phyloP scores from a whole-genome alignment of 2,113 vertebrate genomes.

The Ptychochromis oligacanthus region DNA sequence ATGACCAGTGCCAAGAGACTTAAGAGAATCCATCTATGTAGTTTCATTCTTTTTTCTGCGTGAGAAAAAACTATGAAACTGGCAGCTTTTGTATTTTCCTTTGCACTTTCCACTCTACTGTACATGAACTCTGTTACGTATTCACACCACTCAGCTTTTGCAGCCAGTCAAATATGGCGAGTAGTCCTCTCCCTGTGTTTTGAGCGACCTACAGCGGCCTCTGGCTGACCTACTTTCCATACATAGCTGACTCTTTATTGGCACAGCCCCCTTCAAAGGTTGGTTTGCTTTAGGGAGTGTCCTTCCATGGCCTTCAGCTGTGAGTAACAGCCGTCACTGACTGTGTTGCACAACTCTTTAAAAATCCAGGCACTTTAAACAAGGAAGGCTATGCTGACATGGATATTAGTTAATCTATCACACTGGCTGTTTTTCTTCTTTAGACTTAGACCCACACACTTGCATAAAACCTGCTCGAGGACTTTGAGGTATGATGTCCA shows the following conservation, averaged over 20 bases:
- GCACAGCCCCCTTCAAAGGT: slow-evolving; percentile 36
- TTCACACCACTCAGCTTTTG: slow-evolving; percentile 5
- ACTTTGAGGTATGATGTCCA: no score
- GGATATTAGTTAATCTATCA: not conserved
- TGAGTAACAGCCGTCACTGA: slow-evolving; percentile 9
- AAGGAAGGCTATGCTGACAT: not conserved
- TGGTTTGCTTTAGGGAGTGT: slow-evolving; percentile 44
- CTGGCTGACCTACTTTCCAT: slow-evolving; percentile 72
- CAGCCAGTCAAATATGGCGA: slow-evolving; percentile 36
- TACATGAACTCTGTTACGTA: not conserved
- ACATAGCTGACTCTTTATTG: slow-evolving; percentile 56
- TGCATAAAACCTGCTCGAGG: slow-evolving; percentile 2
- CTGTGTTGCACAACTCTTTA: slow-evolving; percentile 55
- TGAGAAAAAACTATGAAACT: not conserved
- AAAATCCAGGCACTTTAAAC: slow-evolving; percentile 3
- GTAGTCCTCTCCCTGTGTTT: slow-evolving; percentile 19
- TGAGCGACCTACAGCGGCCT: slow-evolving; percentile 41
- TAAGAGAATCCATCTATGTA: not conserved
- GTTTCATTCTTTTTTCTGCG: not conserved
- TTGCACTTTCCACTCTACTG: not conserved
- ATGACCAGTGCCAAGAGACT: not conserved
- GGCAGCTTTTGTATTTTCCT: not conserved
- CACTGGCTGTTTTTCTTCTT: not conserved
- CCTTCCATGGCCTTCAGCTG: slow-evolving; percentile 31
- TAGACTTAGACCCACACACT: not conserved